Base-by-base conservation (phyloP, 1,140 invertebrate species). In the Anthonomus grandis region DNA sequence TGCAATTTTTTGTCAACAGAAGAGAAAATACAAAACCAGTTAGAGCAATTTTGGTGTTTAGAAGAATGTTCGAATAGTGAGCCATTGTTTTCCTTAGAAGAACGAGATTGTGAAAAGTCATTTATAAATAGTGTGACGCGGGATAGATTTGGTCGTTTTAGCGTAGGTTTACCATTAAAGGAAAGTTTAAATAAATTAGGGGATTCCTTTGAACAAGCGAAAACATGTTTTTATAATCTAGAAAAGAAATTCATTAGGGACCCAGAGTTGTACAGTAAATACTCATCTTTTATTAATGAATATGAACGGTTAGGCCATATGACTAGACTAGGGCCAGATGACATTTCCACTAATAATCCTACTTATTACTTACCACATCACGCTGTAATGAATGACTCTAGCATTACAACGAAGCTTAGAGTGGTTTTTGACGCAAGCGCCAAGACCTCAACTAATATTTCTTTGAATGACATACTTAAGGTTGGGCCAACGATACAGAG, bases 401-500 rank as follows among this genome's bases (percentile, higher is more conserved):
- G 45, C 34, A 57, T 44, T 12, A 69, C 65, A 1, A 70, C 73
- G 0, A 69, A 69, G 41, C 19, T 73, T 1, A 38, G 73, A 21
- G 69, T 74, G 4, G 74, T 76, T 0, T 75, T 74, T 55, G 64
- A 74, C 47, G 69, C 62, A 64, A 62, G 6, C 12, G 57, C 61
- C 25, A 64, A 64, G 24, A 64, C 63, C 3, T 46, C 44, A 4
- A 57, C 25, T 8, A 63, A 62, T 0, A 25, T 49, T 15, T 71
- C 67, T 2, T 41, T 76, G 2, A 76, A 75, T 62, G 69, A 74
- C 36, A 44, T 67, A 2, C 39, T 73, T 37, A 44, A 64, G 36
- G 65, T 64, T 25, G 69, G 69, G 10, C 67, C 70, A 10, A 61
- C 21, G 4, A 19, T 72, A 24, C 69, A 72, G 24, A 51, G 65